A percentile compares a stretch with the other conserved stretches of the same genome.
phyloP scores from a whole-genome alignment of 2,888 invertebrate genomes.

The Melanargia galathea region DNA sequence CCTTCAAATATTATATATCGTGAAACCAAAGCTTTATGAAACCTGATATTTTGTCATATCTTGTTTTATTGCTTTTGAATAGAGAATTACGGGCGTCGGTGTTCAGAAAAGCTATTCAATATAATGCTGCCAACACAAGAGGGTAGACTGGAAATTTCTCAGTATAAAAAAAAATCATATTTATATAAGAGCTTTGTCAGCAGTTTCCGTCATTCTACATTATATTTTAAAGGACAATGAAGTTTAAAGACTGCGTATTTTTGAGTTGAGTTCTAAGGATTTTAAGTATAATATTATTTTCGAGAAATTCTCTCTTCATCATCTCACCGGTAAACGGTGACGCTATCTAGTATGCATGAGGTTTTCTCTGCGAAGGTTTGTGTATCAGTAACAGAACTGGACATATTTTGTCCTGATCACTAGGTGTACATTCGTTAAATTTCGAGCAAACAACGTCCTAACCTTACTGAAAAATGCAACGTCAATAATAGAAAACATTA shows the following conservation, averaged over 20 bases:
- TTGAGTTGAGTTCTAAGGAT: too few species aligned
- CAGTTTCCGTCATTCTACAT: slow-evolving; percentile 6
- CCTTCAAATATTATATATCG: slow-evolving; percentile 79
- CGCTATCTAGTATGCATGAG: neutral
- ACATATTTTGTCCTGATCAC: neutral
- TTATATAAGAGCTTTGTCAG: slow-evolving; percentile 11
- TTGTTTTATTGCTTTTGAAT: slow-evolving; percentile 77
- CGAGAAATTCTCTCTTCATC: too few species aligned
- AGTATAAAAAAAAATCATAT: slow-evolving; percentile 28
- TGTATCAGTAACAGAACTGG: neutral
- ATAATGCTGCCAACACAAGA: slow-evolving; percentile 56
- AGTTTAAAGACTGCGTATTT: too few species aligned
- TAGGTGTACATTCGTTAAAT: neutral
- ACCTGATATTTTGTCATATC: slow-evolving; percentile 83
- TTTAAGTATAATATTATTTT: too few species aligned
- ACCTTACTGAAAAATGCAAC: slow-evolving; percentile 20
- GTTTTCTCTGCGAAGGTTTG: neutral
- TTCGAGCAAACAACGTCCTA: neutral
- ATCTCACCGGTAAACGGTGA: neutral
- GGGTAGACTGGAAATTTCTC: slow-evolving; percentile 49
- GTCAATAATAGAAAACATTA: slow-evolving; percentile 55
- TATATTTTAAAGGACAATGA: neutral
- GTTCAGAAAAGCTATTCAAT: slow-evolving; percentile 64
- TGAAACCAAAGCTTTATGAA: slow-evolving; percentile 81
- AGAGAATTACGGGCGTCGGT: slow-evolving; percentile 63